These are phyloP conservation scores for Argyresthia albistria DNA, from an alignment of 2,888 invertebrate genomes.

Conservation along the genomic window DNA sequence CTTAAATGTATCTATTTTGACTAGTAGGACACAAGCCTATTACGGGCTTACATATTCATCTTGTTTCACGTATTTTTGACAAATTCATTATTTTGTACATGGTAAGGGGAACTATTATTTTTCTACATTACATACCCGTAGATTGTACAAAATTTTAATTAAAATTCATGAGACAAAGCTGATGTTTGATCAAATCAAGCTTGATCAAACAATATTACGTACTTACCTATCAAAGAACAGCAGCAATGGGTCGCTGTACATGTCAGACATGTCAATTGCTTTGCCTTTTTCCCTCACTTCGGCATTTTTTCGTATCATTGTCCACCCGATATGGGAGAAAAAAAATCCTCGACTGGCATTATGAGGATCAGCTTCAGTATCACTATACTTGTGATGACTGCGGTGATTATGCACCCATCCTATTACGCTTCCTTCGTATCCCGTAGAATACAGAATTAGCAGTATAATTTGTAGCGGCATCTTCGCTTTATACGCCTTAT, in stretches of 20 bases:
- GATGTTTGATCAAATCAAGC: too few relatives aligned
- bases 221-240: conserved; percentile 77
- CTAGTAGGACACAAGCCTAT: too few relatives aligned
- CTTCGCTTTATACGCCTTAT: conserved; percentile 22
- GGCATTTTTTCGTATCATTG: conserved; percentile 81
- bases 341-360: neutral
- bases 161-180: too few relatives aligned
- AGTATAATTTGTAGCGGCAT: conserved; percentile 20
- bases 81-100: too few relatives aligned
- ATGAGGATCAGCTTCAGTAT: neutral
- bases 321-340: conserved; percentile 77
- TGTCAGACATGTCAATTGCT: conserved; percentile 78
- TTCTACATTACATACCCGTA: too few relatives aligned
- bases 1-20: too few relatives aligned
- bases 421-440: conserved; percentile 60
- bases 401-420: conserved; percentile 74
- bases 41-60: too few relatives aligned
- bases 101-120: too few relatives aligned
- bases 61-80: too few relatives aligned
- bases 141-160: too few relatives aligned
- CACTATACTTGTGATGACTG: conserved; percentile 10
- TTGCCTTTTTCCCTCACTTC: conserved; percentile 80
- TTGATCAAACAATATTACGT: too few relatives aligned
- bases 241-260: conserved; percentile 78
- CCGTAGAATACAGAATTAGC: conserved; percentile 19